Percentiles rank a stretch among this genome's conserved stretches.
Conservation (phyloP, 2,797 vertebrate genomes). For the Lagodon rhomboides region DNA sequence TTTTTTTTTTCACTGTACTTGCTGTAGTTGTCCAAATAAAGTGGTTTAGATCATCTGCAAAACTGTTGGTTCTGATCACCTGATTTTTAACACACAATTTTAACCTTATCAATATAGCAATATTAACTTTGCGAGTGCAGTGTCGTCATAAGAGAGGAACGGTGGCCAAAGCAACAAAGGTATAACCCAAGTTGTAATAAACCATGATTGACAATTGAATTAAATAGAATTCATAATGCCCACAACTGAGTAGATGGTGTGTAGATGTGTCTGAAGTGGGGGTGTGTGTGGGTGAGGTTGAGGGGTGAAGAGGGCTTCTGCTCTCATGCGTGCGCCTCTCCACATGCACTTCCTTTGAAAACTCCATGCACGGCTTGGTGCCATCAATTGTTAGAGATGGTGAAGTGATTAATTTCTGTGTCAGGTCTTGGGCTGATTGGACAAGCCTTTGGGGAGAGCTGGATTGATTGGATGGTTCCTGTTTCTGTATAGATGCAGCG, state of each 20-base stretch:
- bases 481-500: slow-evolving; percentile 60
- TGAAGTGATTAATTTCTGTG: slow-evolving; percentile 81
- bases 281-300: slow-evolving; percentile 19
- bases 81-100: background rate
- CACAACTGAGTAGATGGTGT: slow-evolving; percentile 5
- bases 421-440: slow-evolving; percentile 78
- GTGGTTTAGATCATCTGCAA: background rate
- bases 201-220: background rate
- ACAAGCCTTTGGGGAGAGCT: slow-evolving; percentile 76
- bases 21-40: background rate
- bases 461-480: slow-evolving; percentile 80
- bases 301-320: slow-evolving; percentile 26
- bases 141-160: background rate
- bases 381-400: slow-evolving; percentile 73
- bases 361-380: slow-evolving; percentile 57
- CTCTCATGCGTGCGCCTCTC: slow-evolving; percentile 21
- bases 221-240: slow-evolving; percentile 15
- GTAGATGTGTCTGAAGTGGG: slow-evolving; percentile 2
- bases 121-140: background rate
- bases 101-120: background rate
- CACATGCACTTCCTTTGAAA: slow-evolving; percentile 51
- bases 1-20: background rate
- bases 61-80: slow-evolving; percentile 5
- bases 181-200: background rate
- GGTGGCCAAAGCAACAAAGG: background rate